Evolutionary conservation across 2,888 invertebrate species (phyloP).

Genomic region (Andrena dorsata): DNA sequence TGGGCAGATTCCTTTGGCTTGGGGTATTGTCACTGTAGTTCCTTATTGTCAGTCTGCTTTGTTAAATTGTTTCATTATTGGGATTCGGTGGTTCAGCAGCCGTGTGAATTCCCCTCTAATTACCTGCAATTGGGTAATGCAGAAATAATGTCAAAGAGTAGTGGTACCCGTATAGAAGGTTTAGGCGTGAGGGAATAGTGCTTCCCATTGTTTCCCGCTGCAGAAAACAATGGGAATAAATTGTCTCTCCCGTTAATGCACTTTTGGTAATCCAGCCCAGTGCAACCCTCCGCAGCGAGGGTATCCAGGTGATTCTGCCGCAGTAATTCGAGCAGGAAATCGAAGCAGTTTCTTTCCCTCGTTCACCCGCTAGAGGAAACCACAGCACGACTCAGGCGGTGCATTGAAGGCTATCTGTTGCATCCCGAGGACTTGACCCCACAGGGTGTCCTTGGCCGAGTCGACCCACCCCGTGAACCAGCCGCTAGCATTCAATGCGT

Average conservation of each 20-base stretch:
- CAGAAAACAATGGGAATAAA: not conserved
- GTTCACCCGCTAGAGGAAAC: not conserved
- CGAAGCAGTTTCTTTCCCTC: slow-evolving; percentile 27
- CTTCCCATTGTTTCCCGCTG: not conserved
- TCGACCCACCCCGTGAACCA: not conserved
- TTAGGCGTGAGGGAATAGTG: not conserved
- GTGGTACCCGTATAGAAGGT: too few species aligned
- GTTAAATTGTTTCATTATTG: too few species aligned
- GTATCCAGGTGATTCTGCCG: slow-evolving; percentile 28
- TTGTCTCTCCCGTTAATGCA: slow-evolving; percentile 2
- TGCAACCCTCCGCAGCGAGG: not conserved
- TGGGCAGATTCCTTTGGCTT: too few species aligned
- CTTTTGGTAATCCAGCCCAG: slow-evolving; percentile 6
- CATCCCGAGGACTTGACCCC: slow-evolving; percentile 57
- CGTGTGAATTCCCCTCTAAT: too few species aligned
- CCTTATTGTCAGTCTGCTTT: too few species aligned
- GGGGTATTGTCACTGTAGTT: too few species aligned
- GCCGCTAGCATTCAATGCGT: not conserved
- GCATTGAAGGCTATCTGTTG: slow-evolving; percentile 52
- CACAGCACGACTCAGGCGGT: not conserved
- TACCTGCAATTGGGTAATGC: too few species aligned
- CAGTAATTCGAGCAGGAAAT: slow-evolving; percentile 40
- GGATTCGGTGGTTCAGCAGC: too few species aligned
- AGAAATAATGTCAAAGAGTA: too few species aligned
- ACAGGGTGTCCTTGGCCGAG: slow-evolving; percentile 50